Conservation (phyloP, 2,113 vertebrate genomes). For the Struthio camelus region DNA sequence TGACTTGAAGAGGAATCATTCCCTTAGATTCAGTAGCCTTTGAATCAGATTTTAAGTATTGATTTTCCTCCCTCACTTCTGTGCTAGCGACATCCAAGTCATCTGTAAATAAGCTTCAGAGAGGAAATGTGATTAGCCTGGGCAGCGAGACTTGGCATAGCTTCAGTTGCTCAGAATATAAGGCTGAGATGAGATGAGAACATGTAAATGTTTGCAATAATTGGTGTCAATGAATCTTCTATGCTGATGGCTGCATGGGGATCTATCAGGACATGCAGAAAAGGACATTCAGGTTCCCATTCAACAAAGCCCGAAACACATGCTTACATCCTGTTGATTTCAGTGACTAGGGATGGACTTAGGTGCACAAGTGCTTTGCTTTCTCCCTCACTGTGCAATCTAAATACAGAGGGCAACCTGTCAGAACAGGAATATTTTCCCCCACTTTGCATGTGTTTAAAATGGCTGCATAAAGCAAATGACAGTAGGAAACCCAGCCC, state of each 20-base stretch:
- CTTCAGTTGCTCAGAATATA: background rate
- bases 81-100: background rate
- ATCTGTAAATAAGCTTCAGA: background rate
- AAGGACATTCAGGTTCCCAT: background rate
- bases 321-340: background rate
- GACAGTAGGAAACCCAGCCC: background rate
- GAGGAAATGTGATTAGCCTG: background rate
- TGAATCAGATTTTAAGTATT: background rate
- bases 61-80: slow-evolving; percentile 7
- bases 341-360: background rate
- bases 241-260: background rate
- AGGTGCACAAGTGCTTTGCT: background rate
- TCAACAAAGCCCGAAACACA: background rate
- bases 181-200: slow-evolving; percentile 1
- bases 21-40: background rate
- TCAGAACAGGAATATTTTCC: background rate
- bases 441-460: background rate
- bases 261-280: background rate
- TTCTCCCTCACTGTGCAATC: background rate
- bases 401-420: background rate
- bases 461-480: background rate
- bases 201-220: background rate
- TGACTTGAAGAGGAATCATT: background rate
- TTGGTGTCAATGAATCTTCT: background rate
- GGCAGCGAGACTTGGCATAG: background rate